Evolutionary conservation across 2,797 vertebrate genomes (phyloP).

Genomic region (Alcedo quadribrachys): DNA sequence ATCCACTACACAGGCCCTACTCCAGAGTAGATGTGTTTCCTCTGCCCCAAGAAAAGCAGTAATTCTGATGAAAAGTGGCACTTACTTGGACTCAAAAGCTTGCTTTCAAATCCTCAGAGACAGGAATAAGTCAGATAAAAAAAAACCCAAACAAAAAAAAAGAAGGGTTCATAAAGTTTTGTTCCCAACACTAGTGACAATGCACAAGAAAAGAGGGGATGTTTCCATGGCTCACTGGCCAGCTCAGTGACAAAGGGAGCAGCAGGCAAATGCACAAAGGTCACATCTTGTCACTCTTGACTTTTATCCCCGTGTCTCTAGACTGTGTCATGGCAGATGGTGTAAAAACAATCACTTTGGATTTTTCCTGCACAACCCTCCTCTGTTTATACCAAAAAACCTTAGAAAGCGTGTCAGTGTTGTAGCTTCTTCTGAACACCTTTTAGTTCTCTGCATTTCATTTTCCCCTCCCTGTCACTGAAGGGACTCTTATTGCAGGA

Average conservation of each 20-base stretch:
- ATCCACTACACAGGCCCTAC: neutral
- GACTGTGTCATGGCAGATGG: neutral
- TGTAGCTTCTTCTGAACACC: neutral
- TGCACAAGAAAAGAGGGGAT: neutral
- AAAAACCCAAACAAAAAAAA: neutral
- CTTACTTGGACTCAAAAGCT: neutral
- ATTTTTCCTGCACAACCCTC: neutral
- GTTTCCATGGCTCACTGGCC: neutral
- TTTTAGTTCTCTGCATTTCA: neutral
- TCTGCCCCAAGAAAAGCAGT: neutral
- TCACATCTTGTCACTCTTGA: neutral
- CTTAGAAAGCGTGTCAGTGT: neutral
- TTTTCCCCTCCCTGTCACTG: neutral
- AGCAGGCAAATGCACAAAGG: neutral
- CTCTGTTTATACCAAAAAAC: neutral
- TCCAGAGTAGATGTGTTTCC: neutral
- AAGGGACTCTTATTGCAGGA: neutral
- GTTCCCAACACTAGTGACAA: neutral
- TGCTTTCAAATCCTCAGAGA: neutral
- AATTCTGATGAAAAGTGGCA: neutral
- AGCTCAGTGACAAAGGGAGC: neutral
- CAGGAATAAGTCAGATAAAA: neutral
- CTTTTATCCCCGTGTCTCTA: neutral
- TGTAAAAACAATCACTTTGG: neutral
- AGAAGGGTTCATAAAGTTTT: rapidly evolving